Evolutionary conservation across 2,113 vertebrate species (phyloP).

Genomic region (Oreochromis spilurus): DNA sequence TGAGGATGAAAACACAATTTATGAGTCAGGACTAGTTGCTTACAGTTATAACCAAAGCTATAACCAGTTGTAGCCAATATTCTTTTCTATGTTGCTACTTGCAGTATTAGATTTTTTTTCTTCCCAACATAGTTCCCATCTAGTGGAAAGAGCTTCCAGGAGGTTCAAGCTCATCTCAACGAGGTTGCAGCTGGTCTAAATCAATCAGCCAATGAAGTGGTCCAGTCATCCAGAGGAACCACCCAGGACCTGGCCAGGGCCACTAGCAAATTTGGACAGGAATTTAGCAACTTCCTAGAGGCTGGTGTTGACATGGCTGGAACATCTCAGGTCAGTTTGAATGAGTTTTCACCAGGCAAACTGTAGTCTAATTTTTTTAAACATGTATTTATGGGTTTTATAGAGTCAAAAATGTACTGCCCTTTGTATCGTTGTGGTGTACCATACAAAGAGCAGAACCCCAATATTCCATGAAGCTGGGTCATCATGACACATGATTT

Average conservation of each 20-base stretch:
- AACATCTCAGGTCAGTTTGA: slow-evolving; percentile 83
- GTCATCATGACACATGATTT: not conserved
- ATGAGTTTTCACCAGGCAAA: not conserved
- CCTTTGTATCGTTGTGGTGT: not conserved
- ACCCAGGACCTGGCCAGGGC: slow-evolving; percentile 88
- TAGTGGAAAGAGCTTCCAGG: slow-evolving; percentile 92
- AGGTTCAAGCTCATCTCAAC: slow-evolving; percentile 88
- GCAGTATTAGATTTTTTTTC: not conserved
- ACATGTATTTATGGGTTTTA: not conserved
- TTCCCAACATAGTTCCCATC: slow-evolving; percentile 80
- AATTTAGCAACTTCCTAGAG: slow-evolving; percentile 91
- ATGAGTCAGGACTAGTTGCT: not conserved
- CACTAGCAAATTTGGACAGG: slow-evolving; percentile 91
- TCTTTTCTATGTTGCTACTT: not conserved
- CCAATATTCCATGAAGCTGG: not conserved
- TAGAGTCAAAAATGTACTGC: not conserved
- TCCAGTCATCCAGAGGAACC: slow-evolving; percentile 89
- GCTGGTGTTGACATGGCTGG: slow-evolving; percentile 97
- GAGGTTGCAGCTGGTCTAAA: slow-evolving; percentile 87
- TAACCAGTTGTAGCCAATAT: not conserved
- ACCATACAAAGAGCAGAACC: not conserved
- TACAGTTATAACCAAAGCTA: not conserved
- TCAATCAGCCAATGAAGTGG: slow-evolving; percentile 93
- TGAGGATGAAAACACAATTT: not conserved
- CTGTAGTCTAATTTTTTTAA: not conserved